Evolutionary conservation across 2,797 vertebrate species (phyloP).

Genomic region (Galaxias olidus): DNA sequence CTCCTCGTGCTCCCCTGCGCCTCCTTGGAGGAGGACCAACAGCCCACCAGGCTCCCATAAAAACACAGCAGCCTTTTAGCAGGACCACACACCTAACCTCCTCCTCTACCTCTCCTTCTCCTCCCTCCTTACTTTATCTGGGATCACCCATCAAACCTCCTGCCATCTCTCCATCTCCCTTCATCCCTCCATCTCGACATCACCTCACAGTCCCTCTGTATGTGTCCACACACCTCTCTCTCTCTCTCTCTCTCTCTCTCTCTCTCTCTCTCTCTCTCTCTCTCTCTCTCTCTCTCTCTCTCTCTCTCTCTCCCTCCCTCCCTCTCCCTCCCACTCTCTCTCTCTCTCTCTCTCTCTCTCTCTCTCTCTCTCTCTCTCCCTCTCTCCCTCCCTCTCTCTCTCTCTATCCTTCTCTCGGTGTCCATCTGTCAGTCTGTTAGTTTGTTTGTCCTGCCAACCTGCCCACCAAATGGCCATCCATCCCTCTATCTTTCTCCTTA

Average conservation of each 20-base stretch:
- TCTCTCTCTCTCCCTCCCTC: background rate
- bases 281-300: background rate
- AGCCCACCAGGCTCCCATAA: no score
- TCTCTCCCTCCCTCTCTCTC: background rate
- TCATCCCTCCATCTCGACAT: background rate
- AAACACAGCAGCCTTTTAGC: no score
- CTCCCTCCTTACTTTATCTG: no score
- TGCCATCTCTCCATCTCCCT: no score
- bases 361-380: conserved; percentile 16
- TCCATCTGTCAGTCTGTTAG: background rate
- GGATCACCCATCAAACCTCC: no score
- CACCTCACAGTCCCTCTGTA: no score
- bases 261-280: background rate
- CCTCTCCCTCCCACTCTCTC: background rate
- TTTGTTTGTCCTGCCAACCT: background rate
- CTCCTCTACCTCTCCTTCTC: no score
- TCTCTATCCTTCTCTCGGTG: background rate
- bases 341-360: background rate
- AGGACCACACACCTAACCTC: no score
- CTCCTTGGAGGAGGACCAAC: no score
- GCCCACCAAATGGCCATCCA: background rate
- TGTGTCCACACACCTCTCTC: background rate
- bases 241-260: conserved; percentile 5
- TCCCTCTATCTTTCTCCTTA: no score
- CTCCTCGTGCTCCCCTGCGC: no score